Evolutionary conservation across 2,113 vertebrate genomes (phyloP).

Genomic region (Nettapus auritus): DNA sequence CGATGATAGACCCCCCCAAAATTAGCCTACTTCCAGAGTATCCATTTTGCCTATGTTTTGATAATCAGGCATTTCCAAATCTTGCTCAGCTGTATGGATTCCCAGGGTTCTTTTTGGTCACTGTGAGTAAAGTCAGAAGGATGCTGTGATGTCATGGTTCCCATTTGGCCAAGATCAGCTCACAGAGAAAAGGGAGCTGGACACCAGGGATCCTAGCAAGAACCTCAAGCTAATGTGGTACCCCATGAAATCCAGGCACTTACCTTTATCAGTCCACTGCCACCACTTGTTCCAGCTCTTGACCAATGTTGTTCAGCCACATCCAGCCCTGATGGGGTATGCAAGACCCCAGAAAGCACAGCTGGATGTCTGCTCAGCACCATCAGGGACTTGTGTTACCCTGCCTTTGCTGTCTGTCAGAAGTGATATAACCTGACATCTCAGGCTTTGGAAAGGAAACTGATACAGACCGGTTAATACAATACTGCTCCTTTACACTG

Average conservation of each 20-base stretch:
- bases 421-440: background rate
- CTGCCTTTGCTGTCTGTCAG: background rate
- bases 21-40: background rate
- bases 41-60: background rate
- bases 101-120: background rate
- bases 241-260: background rate
- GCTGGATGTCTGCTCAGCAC: background rate
- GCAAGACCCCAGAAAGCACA: background rate
- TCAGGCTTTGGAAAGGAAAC: constrained; percentile 1
- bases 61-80: background rate
- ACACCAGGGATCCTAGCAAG: background rate
- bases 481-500: background rate
- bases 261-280: background rate
- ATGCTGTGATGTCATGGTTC: background rate
- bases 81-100: accelerated
- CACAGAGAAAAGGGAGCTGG: background rate
- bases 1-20: constrained; percentile 24
- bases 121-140: background rate
- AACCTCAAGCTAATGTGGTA: background rate
- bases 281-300: background rate
- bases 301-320: background rate
- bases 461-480: constrained; percentile 19
- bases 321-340: background rate
- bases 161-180: background rate
- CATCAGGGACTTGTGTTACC: background rate